Conservation (phyloP, 2,113 vertebrate species). For the Ceyx margarethae region DNA sequence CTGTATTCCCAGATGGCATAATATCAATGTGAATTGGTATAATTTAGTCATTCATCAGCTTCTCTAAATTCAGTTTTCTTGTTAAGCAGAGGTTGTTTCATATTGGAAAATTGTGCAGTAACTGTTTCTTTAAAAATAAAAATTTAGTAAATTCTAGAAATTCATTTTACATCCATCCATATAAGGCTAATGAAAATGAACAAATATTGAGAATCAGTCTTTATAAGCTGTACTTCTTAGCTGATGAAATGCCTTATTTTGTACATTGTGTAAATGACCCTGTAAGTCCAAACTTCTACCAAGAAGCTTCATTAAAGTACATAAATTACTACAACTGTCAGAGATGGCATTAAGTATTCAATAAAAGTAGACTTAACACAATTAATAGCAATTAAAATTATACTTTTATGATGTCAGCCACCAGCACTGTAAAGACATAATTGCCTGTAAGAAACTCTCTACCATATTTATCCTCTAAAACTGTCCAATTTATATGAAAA, state of each 20-base stretch:
- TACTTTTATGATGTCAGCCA: slow-evolving; percentile 85
- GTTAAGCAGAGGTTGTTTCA: neutral
- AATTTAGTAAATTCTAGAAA: slow-evolving; percentile 2
- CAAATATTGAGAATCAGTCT: neutral
- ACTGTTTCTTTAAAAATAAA: neutral
- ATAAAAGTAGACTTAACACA: slow-evolving; percentile 84
- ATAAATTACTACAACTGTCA: slow-evolving; percentile 82
- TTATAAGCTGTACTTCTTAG: slow-evolving; percentile 42
- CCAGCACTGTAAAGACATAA: slow-evolving; percentile 83
- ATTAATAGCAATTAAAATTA: slow-evolving; percentile 92
- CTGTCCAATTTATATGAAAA: slow-evolving; percentile 87
- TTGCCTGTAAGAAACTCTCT: slow-evolving; percentile 84
- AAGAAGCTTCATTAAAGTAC: slow-evolving; percentile 84
- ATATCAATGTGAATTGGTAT: neutral
- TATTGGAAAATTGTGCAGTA: neutral
- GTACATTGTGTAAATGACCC: slow-evolving; percentile 61
- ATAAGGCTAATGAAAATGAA: slow-evolving; percentile 6
- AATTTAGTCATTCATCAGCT: neutral
- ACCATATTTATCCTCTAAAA: slow-evolving; percentile 84
- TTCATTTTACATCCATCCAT: neutral
- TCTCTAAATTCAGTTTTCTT: neutral
- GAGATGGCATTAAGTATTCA: slow-evolving; percentile 84
- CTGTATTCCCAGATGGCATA: neutral
- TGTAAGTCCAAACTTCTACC: slow-evolving; percentile 74
- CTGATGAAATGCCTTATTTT: slow-evolving; percentile 63